Base-by-base conservation (phyloP, 2,113 vertebrate genomes). In the Sinocyclocheilus grahami region DNA sequence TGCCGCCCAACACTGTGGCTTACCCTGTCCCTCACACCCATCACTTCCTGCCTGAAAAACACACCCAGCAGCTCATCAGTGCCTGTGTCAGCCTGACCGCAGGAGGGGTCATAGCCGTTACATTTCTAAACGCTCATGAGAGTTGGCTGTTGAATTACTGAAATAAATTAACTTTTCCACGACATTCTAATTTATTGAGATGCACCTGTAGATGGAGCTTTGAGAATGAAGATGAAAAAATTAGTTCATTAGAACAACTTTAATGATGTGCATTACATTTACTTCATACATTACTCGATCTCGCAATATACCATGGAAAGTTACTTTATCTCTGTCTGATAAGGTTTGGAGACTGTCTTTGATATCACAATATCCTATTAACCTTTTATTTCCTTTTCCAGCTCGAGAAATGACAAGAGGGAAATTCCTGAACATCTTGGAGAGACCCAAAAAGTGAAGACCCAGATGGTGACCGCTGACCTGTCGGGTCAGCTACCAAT, bases 351-450 rank as follows among this genome's bases (percentile, higher is more conserved):
- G 16, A 37, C 67, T 69, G 14, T 33, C 13, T 37, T 16, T 69
- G 14, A 69, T 71, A 37, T 71, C 8, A 30, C 30, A 37, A 71
- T 46, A 27, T 20, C 37, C 22, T 65, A 13, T 13, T 87, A 5
- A 80, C 8, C 4, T 55, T 39, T 48, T 48, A 48, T 63, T 83
- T 30, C 42, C 24, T 91, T 92, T 95, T 97, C 67, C 95, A 99
- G 98, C 98, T 85, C 95, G 98, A 92, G 98, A 99, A 94, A 99
- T 99, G 98, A 99, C 98, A 83, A 95, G 98, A 79, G 98, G 98
- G 3, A 99, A 99, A 91, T 99, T 99, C 91, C 95, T 99, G 90
- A 99, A 99, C 92, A 99, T 99, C 92, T 91, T 99, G 92, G 98
- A 99, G 93, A 97, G 97, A 91, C 96, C 96, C 48, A 99, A 97